Percentiles rank a stretch among this genome's conserved stretches.
Conservation (phyloP, 2,797 vertebrate species). For the Hippoglossus hippoglossus region DNA sequence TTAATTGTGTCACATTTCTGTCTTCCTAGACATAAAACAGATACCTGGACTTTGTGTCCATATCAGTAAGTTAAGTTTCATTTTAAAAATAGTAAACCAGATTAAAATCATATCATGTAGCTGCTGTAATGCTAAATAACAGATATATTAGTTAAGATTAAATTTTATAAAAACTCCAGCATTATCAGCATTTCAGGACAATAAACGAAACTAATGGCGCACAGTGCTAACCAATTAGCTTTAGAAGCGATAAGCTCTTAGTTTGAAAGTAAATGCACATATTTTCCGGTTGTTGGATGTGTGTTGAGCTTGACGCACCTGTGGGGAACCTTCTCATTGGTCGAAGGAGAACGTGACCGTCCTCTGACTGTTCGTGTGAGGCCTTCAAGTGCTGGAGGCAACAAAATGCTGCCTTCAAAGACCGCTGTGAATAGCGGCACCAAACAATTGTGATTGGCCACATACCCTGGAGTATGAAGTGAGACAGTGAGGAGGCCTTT, state of each 20-base stretch:
- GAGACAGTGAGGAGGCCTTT: background rate
- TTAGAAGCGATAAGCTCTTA: background rate
- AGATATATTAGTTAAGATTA: background rate
- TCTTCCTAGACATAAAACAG: no score
- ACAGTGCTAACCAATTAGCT: no score
- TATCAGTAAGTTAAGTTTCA: no score
- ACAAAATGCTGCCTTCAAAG: slow-evolving; percentile 26
- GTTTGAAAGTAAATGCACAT: background rate
- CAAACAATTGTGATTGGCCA: background rate
- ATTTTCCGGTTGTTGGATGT: background rate
- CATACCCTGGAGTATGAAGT: no score
- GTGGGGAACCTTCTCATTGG: slow-evolving; percentile 25
- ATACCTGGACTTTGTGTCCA: no score
- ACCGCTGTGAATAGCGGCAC: background rate
- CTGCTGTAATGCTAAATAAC: no score
- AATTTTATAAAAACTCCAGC: no score
- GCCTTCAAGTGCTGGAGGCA: slow-evolving; percentile 20
- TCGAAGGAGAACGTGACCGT: slow-evolving; percentile 4
- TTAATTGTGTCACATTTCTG: no score
- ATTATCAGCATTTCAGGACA: no score
- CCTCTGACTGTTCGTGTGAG: slow-evolving; percentile 6
- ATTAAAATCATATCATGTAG: no score
- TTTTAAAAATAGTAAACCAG: no score
- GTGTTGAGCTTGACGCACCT: slow-evolving; percentile 7
- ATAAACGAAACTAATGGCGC: no score